A percentile compares a stretch with the other conserved stretches of the same genome.
These are phyloP conservation scores for Didymodactylos carnosus DNA, from an alignment of 2,888 invertebrate species.

Conservation along the genomic window DNA sequence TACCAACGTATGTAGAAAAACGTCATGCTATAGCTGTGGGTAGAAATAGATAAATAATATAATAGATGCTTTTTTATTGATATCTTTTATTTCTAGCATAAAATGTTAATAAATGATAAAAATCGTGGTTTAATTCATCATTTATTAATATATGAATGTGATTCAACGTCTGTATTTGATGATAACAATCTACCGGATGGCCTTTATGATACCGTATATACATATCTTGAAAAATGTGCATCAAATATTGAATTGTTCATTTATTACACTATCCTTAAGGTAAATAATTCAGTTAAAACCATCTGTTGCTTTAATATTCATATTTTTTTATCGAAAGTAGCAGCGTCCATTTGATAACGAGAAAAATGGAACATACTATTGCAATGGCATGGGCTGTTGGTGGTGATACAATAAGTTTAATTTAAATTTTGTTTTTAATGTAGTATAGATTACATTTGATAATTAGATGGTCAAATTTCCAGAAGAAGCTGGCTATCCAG, in stretches of 20 bases:
- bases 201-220: not conserved
- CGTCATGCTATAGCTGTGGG: not conserved
- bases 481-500: not conserved
- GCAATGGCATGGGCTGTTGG: conserved; percentile 9
- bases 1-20: not conserved
- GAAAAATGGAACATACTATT: too few relatives aligned
- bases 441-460: not conserved
- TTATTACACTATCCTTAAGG: too few relatives aligned
- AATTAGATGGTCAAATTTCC: too few relatives aligned
- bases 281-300: too few relatives aligned
- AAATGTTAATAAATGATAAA: not conserved
- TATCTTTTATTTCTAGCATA: not conserved
- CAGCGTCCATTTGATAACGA: too few relatives aligned
- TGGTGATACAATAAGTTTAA: not conserved
- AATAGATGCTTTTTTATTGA: not conserved
- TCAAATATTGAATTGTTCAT: too few relatives aligned
- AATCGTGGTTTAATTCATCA: not conserved
- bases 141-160: conserved; percentile 6
- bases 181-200: not conserved
- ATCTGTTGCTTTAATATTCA: too few relatives aligned
- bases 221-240: not conserved
- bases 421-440: not conserved
- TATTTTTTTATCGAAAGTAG: too few relatives aligned
- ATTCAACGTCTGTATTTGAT: not conserved
- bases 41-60: too few relatives aligned